A percentile compares a stretch with the other conserved stretches of the same genome.
phyloP scores from a whole-genome alignment of 2,113 vertebrate genomes.

The Mustela lutreola region DNA sequence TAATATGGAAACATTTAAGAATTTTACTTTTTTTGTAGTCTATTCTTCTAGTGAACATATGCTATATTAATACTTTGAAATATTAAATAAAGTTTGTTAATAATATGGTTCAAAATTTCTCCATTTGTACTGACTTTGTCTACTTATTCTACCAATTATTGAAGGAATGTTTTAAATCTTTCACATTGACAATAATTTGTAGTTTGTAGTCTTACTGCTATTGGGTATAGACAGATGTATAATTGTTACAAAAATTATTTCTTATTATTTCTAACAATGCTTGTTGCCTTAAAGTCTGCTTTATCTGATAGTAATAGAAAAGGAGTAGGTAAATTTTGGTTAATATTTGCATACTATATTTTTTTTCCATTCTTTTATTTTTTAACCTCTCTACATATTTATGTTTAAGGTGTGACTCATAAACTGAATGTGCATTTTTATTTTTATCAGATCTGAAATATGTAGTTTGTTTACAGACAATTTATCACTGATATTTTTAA shows the following conservation, averaged over 20 bases:
- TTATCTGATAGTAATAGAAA: not conserved
- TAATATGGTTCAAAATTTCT: not conserved
- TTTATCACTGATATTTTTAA: slow-evolving; percentile 51
- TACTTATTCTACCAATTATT: not conserved
- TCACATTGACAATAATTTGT: not conserved
- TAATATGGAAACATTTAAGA: not conserved
- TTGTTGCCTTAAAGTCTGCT: not conserved
- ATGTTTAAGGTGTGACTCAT: slow-evolving; percentile 13
- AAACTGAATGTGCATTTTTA: slow-evolving; percentile 43
- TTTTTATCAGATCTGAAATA: slow-evolving; percentile 54
- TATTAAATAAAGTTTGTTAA: not conserved
- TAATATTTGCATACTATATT: not conserved
- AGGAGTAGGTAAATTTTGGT: not conserved
- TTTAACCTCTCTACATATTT: slow-evolving; percentile 31
- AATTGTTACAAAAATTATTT: not conserved
- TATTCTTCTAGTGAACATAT: not conserved
- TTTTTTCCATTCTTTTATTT: slow-evolving; percentile 31
- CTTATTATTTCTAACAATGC: not conserved
- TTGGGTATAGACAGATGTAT: not conserved
- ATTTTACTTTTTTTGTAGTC: not conserved
- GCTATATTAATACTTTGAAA: not conserved
- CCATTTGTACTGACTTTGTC: not conserved
- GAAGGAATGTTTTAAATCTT: not conserved
- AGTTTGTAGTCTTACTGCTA: not conserved
- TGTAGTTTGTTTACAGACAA: slow-evolving; percentile 7